Conservation (phyloP, 2,888 invertebrate genomes). For the Cheilosia impressa region DNA sequence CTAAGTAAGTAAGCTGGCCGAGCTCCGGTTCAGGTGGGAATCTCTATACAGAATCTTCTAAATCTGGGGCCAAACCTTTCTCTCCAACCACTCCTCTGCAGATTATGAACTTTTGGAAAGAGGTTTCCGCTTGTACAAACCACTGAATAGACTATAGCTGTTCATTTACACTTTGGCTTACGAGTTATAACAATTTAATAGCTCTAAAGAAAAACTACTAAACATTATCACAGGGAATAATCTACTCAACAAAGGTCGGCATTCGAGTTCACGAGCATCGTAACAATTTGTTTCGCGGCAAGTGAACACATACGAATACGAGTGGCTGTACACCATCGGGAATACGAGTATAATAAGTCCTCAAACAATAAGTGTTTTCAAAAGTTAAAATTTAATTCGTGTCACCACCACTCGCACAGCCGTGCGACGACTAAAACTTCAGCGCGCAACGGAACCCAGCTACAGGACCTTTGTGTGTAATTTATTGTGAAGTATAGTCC, state of each 20-base stretch:
- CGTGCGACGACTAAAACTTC: constrained; percentile 61
- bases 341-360: constrained; percentile 68
- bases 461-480: constrained; percentile 57
- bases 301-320: constrained; percentile 28
- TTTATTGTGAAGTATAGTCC: constrained; percentile 69
- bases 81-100: no score
- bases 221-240: constrained; percentile 42
- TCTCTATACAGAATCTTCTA: no score
- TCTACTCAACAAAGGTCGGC: constrained; percentile 15
- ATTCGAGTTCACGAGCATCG: constrained; percentile 15
- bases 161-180: background rate
- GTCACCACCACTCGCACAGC: constrained; percentile 67
- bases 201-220: constrained; percentile 23
- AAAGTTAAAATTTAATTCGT: constrained; percentile 75
- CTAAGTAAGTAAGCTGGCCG: no score
- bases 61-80: no score
- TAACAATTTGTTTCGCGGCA: constrained; percentile 57
- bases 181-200: constrained; percentile 45
- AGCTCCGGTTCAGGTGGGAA: no score
- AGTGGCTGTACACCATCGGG: constrained; percentile 21
- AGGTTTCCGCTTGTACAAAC: no score
- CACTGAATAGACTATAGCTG: no score
- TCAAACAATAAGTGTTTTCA: constrained; percentile 72
- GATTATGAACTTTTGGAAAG: no score
- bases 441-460: constrained; percentile 3